Percentiles rank a stretch among this genome's conserved stretches.
phyloP scores from a whole-genome alignment of 1,140 invertebrate species.

The Drosophila oshimai region DNA sequence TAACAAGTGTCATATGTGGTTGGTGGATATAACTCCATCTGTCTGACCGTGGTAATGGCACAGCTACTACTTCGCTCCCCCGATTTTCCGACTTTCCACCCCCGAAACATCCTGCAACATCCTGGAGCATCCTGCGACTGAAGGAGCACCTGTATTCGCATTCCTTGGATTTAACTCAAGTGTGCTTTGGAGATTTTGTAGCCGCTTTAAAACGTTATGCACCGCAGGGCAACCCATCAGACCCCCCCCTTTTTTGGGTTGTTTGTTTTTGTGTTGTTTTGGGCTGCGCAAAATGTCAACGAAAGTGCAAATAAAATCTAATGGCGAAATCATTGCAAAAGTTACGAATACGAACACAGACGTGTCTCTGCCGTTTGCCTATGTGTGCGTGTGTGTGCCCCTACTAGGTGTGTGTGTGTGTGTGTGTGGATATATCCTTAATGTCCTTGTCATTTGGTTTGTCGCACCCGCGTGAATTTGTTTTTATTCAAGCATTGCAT shows the following conservation, averaged over 20 bases:
- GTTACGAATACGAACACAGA: conserved; percentile 27
- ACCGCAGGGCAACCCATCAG: not conserved
- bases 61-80: conserved; percentile 4
- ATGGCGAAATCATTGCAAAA: conserved; percentile 77
- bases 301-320: conserved; percentile 80
- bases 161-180: conserved; percentile 75
- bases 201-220: conserved; percentile 60
- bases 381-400: not conserved
- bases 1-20: conserved; percentile 79
- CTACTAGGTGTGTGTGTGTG: conserved; percentile 8
- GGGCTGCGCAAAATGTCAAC: conserved; percentile 72
- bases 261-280: conserved; percentile 39
- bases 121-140: conserved; percentile 17
- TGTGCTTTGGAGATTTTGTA: conserved; percentile 79
- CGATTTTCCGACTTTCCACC: not conserved
- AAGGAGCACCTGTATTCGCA: conserved; percentile 32
- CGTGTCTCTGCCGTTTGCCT: conserved; percentile 1
- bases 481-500: conserved; percentile 78
- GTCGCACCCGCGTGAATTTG: conserved; percentile 78
- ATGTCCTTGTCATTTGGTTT: conserved; percentile 77
- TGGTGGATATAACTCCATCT: conserved; percentile 32
- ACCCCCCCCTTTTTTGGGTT: conserved; percentile 2
- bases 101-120: not conserved
- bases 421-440: conserved; percentile 35
- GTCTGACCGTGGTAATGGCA: conserved; percentile 37